These are phyloP conservation scores for Marronus borbonicus DNA, from an alignment of 2,888 invertebrate genomes.

Conservation along the genomic window DNA sequence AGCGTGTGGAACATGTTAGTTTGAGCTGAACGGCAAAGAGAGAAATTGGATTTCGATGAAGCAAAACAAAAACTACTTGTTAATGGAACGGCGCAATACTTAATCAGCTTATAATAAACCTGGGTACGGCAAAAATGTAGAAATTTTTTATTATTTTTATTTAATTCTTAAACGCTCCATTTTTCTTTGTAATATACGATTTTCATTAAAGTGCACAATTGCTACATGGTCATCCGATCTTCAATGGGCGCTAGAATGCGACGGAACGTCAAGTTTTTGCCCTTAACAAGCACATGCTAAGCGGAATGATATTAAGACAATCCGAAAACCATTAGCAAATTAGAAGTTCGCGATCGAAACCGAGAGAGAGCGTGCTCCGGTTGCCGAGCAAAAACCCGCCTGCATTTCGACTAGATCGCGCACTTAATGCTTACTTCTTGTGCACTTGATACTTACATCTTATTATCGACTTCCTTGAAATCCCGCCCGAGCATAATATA, in stretches of 20 bases:
- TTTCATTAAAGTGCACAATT: too few relatives aligned
- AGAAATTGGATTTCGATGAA: too few relatives aligned
- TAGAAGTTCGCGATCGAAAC: slow-evolving; percentile 10
- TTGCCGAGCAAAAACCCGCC: background rate
- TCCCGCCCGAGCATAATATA: slow-evolving; percentile 3
- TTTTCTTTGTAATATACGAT: too few relatives aligned
- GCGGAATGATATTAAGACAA: slow-evolving; percentile 19
- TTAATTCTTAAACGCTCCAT: too few relatives aligned
- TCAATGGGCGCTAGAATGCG: background rate
- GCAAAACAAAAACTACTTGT: too few relatives aligned
- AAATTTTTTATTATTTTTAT: too few relatives aligned
- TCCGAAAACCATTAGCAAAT: slow-evolving; percentile 16
- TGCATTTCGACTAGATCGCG: background rate
- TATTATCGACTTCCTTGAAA: background rate
- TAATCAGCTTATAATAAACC: too few relatives aligned
- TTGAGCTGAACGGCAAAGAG: too few relatives aligned
- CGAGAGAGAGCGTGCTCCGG: background rate
- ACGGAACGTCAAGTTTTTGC: slow-evolving; percentile 13
- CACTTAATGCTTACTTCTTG: slow-evolving; percentile 1
- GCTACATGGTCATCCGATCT: background rate
- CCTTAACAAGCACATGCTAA: slow-evolving; percentile 17
- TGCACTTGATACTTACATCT: background rate
- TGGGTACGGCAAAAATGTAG: too few relatives aligned
- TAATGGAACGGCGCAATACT: too few relatives aligned
- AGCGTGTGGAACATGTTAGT: too few relatives aligned